A percentile compares a stretch with the other conserved stretches of the same genome.
These are phyloP conservation scores for Crepidodera aurea DNA, from an alignment of 2,888 invertebrate species.

Conservation along the genomic window DNA sequence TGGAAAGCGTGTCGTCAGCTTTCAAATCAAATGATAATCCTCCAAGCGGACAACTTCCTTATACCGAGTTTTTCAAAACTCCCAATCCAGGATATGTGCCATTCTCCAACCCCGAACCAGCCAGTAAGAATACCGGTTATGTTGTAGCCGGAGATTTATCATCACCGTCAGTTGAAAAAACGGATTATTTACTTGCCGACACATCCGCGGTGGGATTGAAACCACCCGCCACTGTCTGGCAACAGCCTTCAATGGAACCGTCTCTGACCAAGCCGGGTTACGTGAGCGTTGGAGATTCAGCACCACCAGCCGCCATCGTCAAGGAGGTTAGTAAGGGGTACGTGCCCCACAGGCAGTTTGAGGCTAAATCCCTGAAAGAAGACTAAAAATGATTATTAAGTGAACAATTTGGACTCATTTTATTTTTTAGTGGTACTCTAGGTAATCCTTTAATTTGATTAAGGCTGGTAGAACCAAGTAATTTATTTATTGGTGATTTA, in stretches of 20 bases:
- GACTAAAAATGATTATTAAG: constrained; percentile 44
- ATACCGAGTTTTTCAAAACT: constrained; percentile 48
- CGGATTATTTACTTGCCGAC: neutral
- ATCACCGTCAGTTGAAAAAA: constrained; percentile 6
- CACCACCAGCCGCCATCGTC: constrained; percentile 29
- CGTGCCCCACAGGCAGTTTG: constrained; percentile 55
- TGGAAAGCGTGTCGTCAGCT: constrained; percentile 37
- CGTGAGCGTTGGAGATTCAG: constrained; percentile 52
- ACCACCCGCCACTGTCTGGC: constrained; percentile 37
- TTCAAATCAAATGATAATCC: constrained; percentile 43
- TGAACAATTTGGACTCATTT: constrained; percentile 2
- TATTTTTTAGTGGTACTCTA: neutral
- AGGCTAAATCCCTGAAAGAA: constrained; percentile 54
- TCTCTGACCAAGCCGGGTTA: constrained; percentile 46
- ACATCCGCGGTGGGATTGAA: constrained; percentile 5
- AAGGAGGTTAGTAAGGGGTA: constrained; percentile 48
- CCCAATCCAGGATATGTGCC: constrained; percentile 52
- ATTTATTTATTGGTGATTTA: too few species aligned
- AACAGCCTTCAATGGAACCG: constrained; percentile 40
- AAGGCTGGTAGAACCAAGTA: neutral
- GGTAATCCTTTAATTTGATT: neutral
- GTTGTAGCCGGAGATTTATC: constrained; percentile 49
- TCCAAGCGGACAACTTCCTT: constrained; percentile 41
- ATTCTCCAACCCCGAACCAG: constrained; percentile 39
- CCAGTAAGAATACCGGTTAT: constrained; percentile 46